These are phyloP conservation scores for Wiebesia pumilae DNA, from an alignment of 1,140 invertebrate species.

Conservation along the genomic window DNA sequence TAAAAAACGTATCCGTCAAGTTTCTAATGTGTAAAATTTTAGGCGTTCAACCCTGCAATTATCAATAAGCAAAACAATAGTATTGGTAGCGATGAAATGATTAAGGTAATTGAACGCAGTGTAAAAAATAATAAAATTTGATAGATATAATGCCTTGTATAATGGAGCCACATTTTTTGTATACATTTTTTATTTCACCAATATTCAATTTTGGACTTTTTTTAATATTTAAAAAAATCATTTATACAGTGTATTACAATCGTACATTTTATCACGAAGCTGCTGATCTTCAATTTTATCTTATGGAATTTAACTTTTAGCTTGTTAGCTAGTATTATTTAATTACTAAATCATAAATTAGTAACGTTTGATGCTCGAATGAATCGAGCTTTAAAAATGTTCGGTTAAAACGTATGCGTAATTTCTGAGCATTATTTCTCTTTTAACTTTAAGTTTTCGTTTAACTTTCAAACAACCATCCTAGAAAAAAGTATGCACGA, in stretches of 20 bases:
- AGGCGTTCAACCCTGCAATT: too few species aligned
- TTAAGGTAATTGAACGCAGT: neutral
- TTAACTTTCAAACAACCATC: neutral
- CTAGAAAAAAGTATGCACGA: neutral
- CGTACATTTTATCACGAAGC: neutral
- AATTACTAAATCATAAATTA: slow-evolving; percentile 15
- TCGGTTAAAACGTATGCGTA: slow-evolving; percentile 31
- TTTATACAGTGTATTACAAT: neutral
- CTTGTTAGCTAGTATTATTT: too few species aligned
- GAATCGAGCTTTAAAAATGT: slow-evolving; percentile 9
- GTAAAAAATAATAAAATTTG: neutral
- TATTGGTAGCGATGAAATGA: neutral
- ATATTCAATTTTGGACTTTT: neutral
- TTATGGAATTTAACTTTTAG: neutral
- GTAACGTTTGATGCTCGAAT: slow-evolving; percentile 32
- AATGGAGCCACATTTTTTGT: neutral
- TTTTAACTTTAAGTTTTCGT: neutral
- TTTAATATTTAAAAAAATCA: neutral
- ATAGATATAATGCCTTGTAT: neutral
- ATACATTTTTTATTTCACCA: neutral
- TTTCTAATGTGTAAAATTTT: too few species aligned
- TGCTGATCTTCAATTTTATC: neutral
- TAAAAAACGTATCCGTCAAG: too few species aligned
- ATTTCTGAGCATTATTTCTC: neutral
- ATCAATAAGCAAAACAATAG: too few species aligned